These are phyloP conservation scores for Lophotriccus pileatus DNA, from an alignment of 2,797 vertebrate genomes.

Conservation along the genomic window DNA sequence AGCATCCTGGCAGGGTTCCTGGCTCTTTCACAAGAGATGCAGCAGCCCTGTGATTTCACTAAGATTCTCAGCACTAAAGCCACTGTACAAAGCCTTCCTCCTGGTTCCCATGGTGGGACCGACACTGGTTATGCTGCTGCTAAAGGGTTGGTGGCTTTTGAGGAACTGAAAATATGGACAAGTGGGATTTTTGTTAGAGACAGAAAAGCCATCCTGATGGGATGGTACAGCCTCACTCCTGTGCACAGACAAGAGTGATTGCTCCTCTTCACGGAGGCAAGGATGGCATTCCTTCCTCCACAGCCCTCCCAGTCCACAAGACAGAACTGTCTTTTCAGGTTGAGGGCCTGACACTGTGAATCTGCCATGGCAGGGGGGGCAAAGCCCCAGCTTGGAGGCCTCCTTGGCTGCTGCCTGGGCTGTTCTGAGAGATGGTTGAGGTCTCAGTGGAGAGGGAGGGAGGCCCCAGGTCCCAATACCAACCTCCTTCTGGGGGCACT, in stretches of 20 bases:
- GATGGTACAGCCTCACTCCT: neutral
- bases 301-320: neutral
- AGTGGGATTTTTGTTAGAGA: neutral
- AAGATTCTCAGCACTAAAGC: neutral
- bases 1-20: neutral
- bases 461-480: neutral
- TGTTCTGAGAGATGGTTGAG: neutral
- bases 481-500: neutral
- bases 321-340: neutral
- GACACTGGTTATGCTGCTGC: neutral
- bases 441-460: neutral
- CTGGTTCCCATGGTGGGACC: neutral
- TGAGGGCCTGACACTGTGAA: neutral
- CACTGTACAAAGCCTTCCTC: neutral
- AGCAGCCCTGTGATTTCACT: neutral
- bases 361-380: neutral
- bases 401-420: neutral
- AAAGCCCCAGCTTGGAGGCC: neutral
- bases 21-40: neutral
- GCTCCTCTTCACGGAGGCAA: neutral
- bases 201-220: neutral
- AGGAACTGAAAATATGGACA: neutral
- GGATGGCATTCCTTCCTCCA: neutral
- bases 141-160: neutral
- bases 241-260: neutral